Conservation (phyloP, 2,888 invertebrate species). For the Melanargia galathea region DNA sequence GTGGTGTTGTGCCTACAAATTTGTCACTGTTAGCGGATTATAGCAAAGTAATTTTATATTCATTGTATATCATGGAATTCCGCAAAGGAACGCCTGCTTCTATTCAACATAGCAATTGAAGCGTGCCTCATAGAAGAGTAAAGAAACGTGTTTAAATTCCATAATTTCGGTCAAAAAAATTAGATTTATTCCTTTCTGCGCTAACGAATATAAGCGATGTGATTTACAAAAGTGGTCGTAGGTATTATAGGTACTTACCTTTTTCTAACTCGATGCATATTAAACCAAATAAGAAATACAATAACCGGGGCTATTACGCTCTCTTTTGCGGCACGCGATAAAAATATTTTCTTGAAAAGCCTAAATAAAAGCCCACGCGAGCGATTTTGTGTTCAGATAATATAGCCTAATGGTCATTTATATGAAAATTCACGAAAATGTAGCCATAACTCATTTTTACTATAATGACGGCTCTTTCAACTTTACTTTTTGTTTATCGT, state of each 20-base stretch:
- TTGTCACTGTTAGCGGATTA: no score
- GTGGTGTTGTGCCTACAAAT: no score
- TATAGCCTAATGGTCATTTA: constrained; percentile 33
- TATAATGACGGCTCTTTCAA: constrained; percentile 7
- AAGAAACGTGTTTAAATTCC: no score
- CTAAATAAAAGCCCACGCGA: constrained; percentile 34
- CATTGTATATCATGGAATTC: no score
- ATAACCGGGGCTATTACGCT: constrained; percentile 27
- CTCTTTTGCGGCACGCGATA: constrained; percentile 28
- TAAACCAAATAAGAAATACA: constrained; percentile 30
- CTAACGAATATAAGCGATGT: neutral
- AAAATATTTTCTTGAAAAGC: constrained; percentile 31
- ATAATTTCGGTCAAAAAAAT: no score
- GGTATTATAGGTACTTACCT: neutral
- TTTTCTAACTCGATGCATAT: constrained; percentile 15
- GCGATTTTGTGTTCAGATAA: constrained; percentile 32
- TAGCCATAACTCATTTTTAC: constrained; percentile 23
- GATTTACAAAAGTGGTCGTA: neutral
- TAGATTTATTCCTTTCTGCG: no score
- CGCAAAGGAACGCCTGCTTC: no score
- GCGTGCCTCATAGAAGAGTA: no score
- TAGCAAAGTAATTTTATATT: no score
- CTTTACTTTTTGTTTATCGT: neutral
- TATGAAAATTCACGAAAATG: constrained; percentile 35
- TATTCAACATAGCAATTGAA: no score